Evolutionary conservation across 2,797 vertebrate genomes (phyloP).

Genomic region (Tiaroga cobitis): DNA sequence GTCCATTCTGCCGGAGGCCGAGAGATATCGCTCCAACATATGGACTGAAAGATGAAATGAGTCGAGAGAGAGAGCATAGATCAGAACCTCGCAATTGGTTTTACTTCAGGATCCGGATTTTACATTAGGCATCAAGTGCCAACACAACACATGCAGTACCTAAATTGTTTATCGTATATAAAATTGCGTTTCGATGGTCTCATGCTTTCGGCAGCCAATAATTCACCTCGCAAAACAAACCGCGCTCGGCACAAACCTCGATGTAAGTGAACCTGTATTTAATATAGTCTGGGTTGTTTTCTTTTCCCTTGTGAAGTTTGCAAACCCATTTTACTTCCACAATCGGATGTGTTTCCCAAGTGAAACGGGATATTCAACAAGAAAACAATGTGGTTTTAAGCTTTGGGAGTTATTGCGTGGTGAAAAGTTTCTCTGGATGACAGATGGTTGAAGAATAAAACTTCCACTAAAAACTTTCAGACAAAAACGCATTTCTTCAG

Average conservation of each 20-base stretch:
- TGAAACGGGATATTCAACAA: neutral
- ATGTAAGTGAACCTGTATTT: neutral
- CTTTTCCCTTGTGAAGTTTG: neutral
- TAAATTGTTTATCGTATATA: constrained; percentile 5
- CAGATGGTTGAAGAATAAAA: neutral
- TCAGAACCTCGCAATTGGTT: neutral
- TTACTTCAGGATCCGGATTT: constrained; percentile 20
- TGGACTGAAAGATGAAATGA: constrained; percentile 25
- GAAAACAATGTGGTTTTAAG: neutral
- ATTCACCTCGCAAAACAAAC: neutral
- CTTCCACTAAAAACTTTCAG: no score
- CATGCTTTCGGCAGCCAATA: constrained; percentile 6
- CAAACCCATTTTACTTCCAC: neutral
- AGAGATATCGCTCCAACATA: neutral
- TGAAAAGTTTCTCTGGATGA: neutral
- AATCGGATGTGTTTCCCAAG: constrained; percentile 2
- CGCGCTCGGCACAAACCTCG: no score
- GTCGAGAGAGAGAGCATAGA: constrained; percentile 2
- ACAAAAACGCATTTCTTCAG: neutral
- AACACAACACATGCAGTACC: neutral
- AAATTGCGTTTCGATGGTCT: constrained; percentile 13
- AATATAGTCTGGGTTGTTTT: constrained; percentile 15
- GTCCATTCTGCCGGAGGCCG: constrained; percentile 13
- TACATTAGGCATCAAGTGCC: constrained; percentile 9
- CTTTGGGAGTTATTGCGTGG: constrained; percentile 1